Percentiles rank a stretch among this genome's conserved stretches.
Conservation (phyloP, 2,797 vertebrate genomes). For the Eulemur rubriventer region DNA sequence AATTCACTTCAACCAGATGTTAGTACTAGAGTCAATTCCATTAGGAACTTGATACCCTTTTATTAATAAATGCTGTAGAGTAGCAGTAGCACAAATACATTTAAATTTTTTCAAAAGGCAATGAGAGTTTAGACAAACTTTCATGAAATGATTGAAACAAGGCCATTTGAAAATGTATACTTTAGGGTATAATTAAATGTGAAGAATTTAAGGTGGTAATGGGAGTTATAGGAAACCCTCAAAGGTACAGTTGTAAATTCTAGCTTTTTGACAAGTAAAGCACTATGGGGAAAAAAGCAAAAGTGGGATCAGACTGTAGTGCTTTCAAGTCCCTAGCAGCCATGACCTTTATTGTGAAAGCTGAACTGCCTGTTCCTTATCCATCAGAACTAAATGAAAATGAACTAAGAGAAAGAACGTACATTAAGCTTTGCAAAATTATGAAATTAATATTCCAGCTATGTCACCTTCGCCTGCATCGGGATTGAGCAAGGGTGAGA, state of each 20-base stretch:
- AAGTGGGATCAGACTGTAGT: slow-evolving; percentile 17
- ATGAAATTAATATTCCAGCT: slow-evolving; percentile 89
- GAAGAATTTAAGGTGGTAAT: not conserved
- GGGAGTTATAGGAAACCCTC: not conserved
- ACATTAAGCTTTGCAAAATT: slow-evolving; percentile 86
- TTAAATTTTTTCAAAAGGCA: slow-evolving; percentile 4
- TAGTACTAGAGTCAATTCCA: not conserved
- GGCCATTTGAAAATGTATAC: not conserved
- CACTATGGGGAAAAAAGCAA: not conserved
- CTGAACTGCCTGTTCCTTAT: slow-evolving; percentile 71
- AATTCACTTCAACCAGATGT: slow-evolving; percentile 21
- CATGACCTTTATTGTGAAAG: slow-evolving; percentile 74
- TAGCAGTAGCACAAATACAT: not conserved
- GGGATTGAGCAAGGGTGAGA: slow-evolving; percentile 90
- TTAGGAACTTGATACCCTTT: not conserved
- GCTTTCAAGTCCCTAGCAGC: slow-evolving; percentile 55
- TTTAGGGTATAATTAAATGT: slow-evolving; percentile 17
- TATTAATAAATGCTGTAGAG: not conserved
- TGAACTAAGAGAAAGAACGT: slow-evolving; percentile 78
- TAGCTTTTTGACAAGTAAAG: slow-evolving; percentile 59
- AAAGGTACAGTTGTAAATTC: not conserved
- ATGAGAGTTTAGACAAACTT: not conserved
- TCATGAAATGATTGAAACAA: slow-evolving; percentile 32
- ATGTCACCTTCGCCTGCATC: slow-evolving; percentile 90
- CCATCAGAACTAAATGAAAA: slow-evolving; percentile 74